These are phyloP conservation scores for Philopedon plagiatum DNA, from an alignment of 2,888 invertebrate species.

Conservation along the genomic window DNA sequence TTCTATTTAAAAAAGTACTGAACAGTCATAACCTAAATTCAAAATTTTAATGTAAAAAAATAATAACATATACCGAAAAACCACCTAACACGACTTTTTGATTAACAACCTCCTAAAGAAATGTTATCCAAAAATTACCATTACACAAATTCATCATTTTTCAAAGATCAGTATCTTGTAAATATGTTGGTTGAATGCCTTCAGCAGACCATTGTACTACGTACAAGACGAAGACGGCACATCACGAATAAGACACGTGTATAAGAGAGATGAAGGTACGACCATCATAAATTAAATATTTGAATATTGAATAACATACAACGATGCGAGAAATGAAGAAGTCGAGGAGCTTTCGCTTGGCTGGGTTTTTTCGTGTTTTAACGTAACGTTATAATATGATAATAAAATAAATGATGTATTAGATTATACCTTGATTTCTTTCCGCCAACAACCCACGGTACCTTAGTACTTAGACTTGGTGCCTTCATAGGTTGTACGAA, in stretches of 20 bases:
- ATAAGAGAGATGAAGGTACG: slow-evolving; percentile 13
- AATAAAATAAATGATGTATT: not conserved
- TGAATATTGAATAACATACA: slow-evolving; percentile 33
- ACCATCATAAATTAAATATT: slow-evolving; percentile 39
- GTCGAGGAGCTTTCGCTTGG: slow-evolving; percentile 18
- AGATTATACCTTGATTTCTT: too few species aligned
- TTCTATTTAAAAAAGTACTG: too few species aligned
- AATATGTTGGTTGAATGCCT: slow-evolving; percentile 24
- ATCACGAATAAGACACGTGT: not conserved
- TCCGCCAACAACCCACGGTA: too few species aligned
- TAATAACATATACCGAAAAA: too few species aligned
- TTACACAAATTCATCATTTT: slow-evolving; percentile 24
- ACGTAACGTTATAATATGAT: not conserved
- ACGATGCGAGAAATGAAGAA: slow-evolving; percentile 25
- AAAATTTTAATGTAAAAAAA: too few species aligned
- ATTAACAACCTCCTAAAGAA: slow-evolving; percentile 4
- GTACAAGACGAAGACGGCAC: not conserved
- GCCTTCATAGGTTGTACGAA: too few species aligned
- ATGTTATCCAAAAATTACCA: slow-evolving; percentile 9
- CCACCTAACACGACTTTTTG: not conserved
- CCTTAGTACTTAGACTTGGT: too few species aligned
- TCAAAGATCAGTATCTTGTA: slow-evolving; percentile 23
- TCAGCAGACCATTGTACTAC: not conserved
- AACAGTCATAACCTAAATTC: too few species aligned
- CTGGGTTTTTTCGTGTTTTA: not conserved